Evolutionary conservation across 2,888 invertebrate species (phyloP).

Genomic region (Pollenia amentaria): DNA sequence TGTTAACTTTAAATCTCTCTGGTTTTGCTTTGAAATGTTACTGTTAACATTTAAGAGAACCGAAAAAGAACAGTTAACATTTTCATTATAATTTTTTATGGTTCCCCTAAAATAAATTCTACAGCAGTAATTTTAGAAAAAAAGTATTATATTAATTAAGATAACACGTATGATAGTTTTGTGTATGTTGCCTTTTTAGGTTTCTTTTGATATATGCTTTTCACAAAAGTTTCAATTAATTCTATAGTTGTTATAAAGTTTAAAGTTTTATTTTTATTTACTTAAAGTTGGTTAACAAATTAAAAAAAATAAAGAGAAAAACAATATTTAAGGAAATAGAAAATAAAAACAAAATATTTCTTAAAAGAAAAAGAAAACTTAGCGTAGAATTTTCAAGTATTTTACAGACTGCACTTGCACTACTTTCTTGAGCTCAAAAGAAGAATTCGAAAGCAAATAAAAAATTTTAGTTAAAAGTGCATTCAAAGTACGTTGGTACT

Average conservation of each 20-base stretch:
- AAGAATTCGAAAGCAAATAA: constrained; percentile 33
- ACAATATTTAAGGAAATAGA: constrained; percentile 12
- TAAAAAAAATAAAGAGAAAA: background rate
- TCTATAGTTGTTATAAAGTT: constrained; percentile 54
- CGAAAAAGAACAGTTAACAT: background rate
- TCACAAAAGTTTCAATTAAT: constrained; percentile 65
- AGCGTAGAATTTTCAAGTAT: constrained; percentile 48
- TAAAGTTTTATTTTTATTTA: constrained; percentile 64
- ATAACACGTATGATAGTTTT: constrained; percentile 67
- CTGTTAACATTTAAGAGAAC: constrained; percentile 39
- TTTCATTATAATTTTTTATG: constrained; percentile 1
- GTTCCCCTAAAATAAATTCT: background rate
- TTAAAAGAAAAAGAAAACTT: constrained; percentile 37
- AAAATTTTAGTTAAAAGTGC: background rate
- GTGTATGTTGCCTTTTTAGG: constrained; percentile 10
- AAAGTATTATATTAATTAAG: constrained; percentile 67
- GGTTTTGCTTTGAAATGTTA: background rate
- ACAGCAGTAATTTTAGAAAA: constrained; percentile 3
- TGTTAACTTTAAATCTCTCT: background rate
- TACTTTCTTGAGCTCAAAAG: constrained; percentile 24
- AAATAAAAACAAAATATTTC: constrained; percentile 44
- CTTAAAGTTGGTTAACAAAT: constrained; percentile 37
- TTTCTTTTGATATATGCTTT: constrained; percentile 2
- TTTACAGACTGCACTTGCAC: constrained; percentile 28
- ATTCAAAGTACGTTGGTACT: background rate